A percentile compares a stretch with the other conserved stretches of the same genome.
phyloP scores from a whole-genome alignment of 1,140 invertebrate genomes.

The Magallana gigas region DNA sequence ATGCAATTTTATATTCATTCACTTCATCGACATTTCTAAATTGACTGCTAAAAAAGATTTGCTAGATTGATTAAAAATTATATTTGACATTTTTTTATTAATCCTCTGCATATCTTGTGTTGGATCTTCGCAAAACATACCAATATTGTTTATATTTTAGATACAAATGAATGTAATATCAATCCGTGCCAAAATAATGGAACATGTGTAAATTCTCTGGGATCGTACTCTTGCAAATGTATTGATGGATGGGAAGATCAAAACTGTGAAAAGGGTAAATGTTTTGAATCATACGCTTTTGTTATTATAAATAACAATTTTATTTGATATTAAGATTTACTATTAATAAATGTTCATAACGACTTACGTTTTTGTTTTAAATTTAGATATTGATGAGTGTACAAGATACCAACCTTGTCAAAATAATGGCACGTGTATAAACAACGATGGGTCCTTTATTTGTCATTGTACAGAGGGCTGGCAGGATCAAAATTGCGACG shows the following conservation, averaged over 20 bases:
- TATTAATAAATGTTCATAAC: no score
- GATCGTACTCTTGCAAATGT: background rate
- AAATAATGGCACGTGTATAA: slow-evolving; percentile 46
- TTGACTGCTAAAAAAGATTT: no score
- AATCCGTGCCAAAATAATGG: background rate
- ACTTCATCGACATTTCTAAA: no score
- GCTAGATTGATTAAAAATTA: no score
- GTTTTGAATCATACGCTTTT: background rate
- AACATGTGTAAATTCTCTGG: background rate
- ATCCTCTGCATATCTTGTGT: no score
- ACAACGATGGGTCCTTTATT: slow-evolving; percentile 58
- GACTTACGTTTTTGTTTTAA: no score
- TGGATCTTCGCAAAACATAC: no score
- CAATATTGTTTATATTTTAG: background rate
- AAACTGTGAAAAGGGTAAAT: background rate
- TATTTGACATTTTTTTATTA: no score
- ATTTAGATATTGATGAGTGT: slow-evolving; percentile 44
- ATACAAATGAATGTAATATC: background rate
- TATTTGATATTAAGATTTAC: background rate
- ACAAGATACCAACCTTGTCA: slow-evolving; percentile 41
- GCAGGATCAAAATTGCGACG: slow-evolving; percentile 95
- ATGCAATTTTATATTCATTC: no score
- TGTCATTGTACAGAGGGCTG: slow-evolving; percentile 94
- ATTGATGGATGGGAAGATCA: slow-evolving; percentile 4
- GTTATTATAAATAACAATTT: background rate